These are phyloP conservation scores for Agrochola lota DNA, from an alignment of 2,888 invertebrate genomes.

Conservation along the genomic window DNA sequence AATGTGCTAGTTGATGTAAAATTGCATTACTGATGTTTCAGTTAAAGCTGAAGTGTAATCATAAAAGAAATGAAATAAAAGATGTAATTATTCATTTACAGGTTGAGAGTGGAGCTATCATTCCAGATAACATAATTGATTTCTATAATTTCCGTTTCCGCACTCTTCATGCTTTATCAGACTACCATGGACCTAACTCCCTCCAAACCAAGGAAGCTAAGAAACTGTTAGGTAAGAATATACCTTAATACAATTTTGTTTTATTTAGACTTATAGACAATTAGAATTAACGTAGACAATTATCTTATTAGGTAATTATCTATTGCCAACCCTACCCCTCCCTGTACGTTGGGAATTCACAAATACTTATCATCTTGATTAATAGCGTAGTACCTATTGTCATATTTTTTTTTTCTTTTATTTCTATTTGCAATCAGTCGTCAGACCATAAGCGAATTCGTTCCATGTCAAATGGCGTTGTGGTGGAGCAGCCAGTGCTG, in stretches of 20 bases:
- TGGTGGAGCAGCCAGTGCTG: too few species aligned
- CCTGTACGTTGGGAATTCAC: not conserved
- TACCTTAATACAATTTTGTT: not conserved
- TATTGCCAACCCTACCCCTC: not conserved
- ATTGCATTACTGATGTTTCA: not conserved
- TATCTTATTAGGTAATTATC: too few species aligned
- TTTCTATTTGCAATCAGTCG: too few species aligned
- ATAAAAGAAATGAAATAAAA: not conserved
- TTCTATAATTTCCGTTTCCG: constrained; percentile 92
- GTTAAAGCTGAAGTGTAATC: not conserved
- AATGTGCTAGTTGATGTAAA: not conserved
- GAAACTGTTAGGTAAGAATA: constrained; percentile 88
- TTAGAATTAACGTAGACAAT: too few species aligned
- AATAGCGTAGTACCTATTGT: not conserved
- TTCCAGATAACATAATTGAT: constrained; percentile 91
- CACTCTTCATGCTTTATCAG: constrained; percentile 91
- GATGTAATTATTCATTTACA: constrained; percentile 65
- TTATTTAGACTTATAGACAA: too few species aligned
- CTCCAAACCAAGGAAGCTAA: constrained; percentile 92
- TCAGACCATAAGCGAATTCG: too few species aligned
- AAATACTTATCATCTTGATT: not conserved
- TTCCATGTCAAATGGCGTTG: too few species aligned
- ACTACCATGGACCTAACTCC: constrained; percentile 92
- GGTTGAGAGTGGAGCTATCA: constrained; percentile 86
- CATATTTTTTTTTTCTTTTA: too few species aligned